Percentiles rank a stretch among this genome's conserved stretches.
phyloP scores from a whole-genome alignment of 2,797 vertebrate genomes.

The Karalla daura region DNA sequence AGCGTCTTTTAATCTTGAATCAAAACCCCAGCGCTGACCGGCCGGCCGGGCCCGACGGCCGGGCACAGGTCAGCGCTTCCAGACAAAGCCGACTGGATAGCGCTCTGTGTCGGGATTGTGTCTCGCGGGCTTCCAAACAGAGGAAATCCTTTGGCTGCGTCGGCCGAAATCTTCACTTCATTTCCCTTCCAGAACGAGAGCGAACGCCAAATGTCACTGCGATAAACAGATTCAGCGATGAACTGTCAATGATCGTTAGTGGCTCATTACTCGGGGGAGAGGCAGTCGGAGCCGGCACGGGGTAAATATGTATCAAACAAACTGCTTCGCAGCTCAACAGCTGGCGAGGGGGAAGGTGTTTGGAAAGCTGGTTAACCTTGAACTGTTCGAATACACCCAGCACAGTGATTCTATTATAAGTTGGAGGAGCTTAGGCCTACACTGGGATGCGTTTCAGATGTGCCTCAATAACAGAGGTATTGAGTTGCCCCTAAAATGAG shows the following conservation, averaged over 20 bases:
- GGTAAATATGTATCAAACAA: conserved; percentile 51
- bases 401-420: conserved; percentile 72
- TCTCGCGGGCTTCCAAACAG: conserved; percentile 2
- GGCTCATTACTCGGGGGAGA: conserved; percentile 14
- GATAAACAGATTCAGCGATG: conserved; percentile 40
- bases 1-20: conserved; percentile 31
- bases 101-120: conserved; percentile 7
- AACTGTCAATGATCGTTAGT: conserved; percentile 43
- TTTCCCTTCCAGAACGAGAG: conserved; percentile 40
- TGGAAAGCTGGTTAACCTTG: conserved; percentile 55
- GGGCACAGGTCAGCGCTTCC: conserved; percentile 30
- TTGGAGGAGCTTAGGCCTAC: conserved; percentile 47
- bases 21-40: conserved; percentile 39
- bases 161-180: conserved; percentile 26
- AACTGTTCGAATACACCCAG: conserved; percentile 60
- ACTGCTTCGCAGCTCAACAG: conserved; percentile 52
- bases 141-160: conserved; percentile 44
- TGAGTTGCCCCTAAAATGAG: conserved; percentile 69
- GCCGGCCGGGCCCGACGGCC: conserved; percentile 20
- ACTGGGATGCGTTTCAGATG: conserved; percentile 75
- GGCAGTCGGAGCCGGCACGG: conserved; percentile 14
- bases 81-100: conserved; percentile 17
- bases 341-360: conserved; percentile 57
- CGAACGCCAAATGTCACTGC: conserved; percentile 34
- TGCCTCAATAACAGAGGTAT: conserved; percentile 75